Base-by-base conservation (phyloP, 1,140 invertebrate genomes). In the Listronotus oregonensis region DNA sequence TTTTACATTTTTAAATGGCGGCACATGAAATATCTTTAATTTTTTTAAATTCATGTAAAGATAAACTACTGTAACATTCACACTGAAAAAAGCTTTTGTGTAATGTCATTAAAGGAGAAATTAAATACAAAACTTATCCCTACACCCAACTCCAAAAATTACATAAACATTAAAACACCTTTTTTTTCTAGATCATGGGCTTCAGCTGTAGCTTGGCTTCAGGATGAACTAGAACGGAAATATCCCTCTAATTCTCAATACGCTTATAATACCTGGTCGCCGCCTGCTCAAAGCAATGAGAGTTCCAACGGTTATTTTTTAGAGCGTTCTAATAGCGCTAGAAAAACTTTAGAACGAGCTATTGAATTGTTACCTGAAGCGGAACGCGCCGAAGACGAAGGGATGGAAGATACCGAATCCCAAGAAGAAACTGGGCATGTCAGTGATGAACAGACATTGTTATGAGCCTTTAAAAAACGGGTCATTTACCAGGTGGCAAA, bases 271-370 rank as follows among this genome's bases (percentile, higher is more conserved):
- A 97, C 95, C 91, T 96, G 95, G 66, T 94, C 95, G 10, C 94
- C 95, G 5, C 90, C 91, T 5, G 90, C 93, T 1, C 91, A 92
- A 72, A 97, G 94, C 10, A 98, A 98, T 80, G 96, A 98, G 78
- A 94, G 92, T 14, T 92, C 94, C 8, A 97, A 95, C 79, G 94
- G 95, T 51, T 98, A 97, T 76, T 96, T 94, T 81, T 80, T 98
- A 43, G 95, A 98, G 78, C 85, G 96, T 57, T 97, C 94, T 57
- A 94, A 94, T 72, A 96, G 94, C 69, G 96, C 96, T 0, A 87
- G 92, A 57, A 91, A 94, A 75, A 96, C 92, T 0, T 82, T 97
- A 40, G 90, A 95, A 67, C 87, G 89, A 76, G 93, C 94, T 2
- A 86, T 86, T 57, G 91, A 93, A 76, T 80, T 95, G 2, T 91